These are phyloP conservation scores for Maniola jurtina DNA, from an alignment of 1,140 invertebrate genomes.

Conservation along the genomic window DNA sequence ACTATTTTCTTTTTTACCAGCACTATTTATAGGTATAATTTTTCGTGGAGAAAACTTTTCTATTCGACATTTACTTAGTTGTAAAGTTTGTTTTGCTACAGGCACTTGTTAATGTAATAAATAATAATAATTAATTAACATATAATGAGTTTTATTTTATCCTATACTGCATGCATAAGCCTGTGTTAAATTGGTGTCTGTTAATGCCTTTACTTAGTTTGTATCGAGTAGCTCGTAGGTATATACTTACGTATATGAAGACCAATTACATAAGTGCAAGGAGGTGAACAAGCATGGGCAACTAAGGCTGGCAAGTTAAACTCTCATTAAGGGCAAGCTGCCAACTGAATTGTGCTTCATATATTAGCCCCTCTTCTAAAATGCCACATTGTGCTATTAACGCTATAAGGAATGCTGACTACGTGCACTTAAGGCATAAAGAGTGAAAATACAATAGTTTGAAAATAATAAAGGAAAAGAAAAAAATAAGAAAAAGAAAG, in stretches of 20 bases:
- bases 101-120: no score
- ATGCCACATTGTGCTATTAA: slow-evolving; percentile 23
- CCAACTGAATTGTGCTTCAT: slow-evolving; percentile 58
- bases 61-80: no score
- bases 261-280: slow-evolving; percentile 32
- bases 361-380: slow-evolving; percentile 70
- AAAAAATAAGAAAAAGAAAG: no score
- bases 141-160: no score
- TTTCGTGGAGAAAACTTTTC: no score
- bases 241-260: slow-evolving; percentile 9
- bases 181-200: no score
- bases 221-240: neutral
- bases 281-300: slow-evolving; percentile 33
- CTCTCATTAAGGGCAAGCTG: slow-evolving; percentile 69
- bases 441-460: neutral
- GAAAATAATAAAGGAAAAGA: no score
- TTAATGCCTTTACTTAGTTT: neutral
- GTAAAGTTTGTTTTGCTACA: no score
- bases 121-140: no score
- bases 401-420: neutral
- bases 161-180: no score
- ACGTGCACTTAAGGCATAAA: neutral
- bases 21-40: no score
- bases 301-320: slow-evolving; percentile 61
- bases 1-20: no score